Percentiles rank a stretch among this genome's conserved stretches.
phyloP scores from a whole-genome alignment of 2,797 vertebrate species.

The Enteromius unitaeniatus region DNA sequence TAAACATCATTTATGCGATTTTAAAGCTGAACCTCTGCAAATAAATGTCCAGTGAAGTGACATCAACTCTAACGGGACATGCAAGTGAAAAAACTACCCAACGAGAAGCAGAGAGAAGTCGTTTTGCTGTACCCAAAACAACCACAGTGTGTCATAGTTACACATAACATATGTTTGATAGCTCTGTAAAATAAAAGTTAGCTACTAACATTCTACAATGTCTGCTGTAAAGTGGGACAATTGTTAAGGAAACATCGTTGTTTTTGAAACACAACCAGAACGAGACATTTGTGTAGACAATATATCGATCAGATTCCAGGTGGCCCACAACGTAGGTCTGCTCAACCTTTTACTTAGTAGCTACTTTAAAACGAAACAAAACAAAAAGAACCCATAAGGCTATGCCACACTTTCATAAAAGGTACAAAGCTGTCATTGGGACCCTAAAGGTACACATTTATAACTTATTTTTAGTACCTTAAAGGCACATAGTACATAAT shows the following conservation, averaged over 20 bases:
- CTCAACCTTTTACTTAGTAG: too few species aligned
- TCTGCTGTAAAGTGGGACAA: too few species aligned
- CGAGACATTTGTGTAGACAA: background rate
- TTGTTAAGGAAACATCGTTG: background rate
- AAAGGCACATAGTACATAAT: background rate
- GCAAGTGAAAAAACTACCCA: background rate
- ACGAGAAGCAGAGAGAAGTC: background rate
- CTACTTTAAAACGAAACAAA: too few species aligned
- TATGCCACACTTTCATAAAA: too few species aligned
- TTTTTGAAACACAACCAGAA: background rate
- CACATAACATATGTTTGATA: background rate
- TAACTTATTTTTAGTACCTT: background rate
- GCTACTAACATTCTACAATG: background rate
- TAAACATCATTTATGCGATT: background rate
- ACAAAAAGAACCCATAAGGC: too few species aligned
- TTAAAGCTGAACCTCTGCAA: background rate
- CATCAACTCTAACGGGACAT: background rate
- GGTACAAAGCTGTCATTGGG: too few species aligned
- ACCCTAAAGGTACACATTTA: too few species aligned
- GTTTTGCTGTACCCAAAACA: slow-evolving; percentile 14
- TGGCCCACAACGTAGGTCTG: background rate
- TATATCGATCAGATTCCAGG: background rate
- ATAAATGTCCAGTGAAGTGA: background rate
- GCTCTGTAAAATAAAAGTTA: background rate
- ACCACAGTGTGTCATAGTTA: slow-evolving; percentile 4